Base-by-base conservation (phyloP, 2,797 vertebrate genomes). In the Sebastes diaconus region DNA sequence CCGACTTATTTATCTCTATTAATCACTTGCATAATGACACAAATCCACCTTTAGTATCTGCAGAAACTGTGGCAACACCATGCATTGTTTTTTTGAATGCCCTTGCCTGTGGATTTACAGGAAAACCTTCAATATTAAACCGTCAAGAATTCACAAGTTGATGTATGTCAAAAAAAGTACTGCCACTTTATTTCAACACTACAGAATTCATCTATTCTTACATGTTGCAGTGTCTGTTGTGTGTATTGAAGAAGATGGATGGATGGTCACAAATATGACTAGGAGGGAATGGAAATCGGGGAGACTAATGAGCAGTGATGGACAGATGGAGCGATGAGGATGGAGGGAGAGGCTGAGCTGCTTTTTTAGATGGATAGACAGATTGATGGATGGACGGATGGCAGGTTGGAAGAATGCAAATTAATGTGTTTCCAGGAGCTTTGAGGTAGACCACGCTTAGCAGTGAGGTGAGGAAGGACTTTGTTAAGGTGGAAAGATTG, bases 231-330 rank as follows among this genome's bases (percentile, higher is more conserved):
- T 69, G 71, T 88, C 71, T 84, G 73, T 86, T 87, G 63, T 81
- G 74, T 67, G 83, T 77, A 54, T 64, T 86, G 77, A 86, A 79
- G 85, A 91, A 90, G 90, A 91, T 78, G 79, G 90, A 93, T 90
- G 85, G 84, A 90, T 74, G 61, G 63, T 83, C 71, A 42, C 84
- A 81, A 77, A 75, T 82, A 84, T 89, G 90, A 89, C 79, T 77
- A 73, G 76, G 77, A 74, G 71, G 64, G 86, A 89, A 73, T 87
- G 81, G 83, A 87, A 87, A 87, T 68, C 3, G 24, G 81, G 65
- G 52, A 81, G 63, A 60, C 64, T 90, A 91, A 93, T 93, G 88
- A 91, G 87, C 81, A 58, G 79, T 90, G 92, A 93, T 94, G 83
- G 92, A 93, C 89, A 90, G 85, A 91, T 88, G 79, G 83, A 84